Percentiles rank a stretch among this genome's conserved stretches.
Evolutionary conservation across 2,113 vertebrate genomes (phyloP).

Genomic region (Miniopterus natalensis): DNA sequence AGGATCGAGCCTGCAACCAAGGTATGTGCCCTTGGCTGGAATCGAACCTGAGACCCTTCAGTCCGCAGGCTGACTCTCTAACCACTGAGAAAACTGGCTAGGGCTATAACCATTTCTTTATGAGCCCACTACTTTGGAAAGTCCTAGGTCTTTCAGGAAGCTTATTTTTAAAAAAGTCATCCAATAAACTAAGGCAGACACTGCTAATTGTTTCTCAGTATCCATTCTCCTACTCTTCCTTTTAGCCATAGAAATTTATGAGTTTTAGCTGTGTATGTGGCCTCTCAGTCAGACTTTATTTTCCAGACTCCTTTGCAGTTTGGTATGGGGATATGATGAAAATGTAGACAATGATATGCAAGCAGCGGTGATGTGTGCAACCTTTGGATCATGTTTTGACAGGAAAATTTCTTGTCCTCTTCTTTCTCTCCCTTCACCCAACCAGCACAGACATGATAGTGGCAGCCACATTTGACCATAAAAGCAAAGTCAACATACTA

Average conservation of each 20-base stretch:
- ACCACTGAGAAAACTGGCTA: too few relatives aligned
- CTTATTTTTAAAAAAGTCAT: neutral
- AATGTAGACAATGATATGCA: constrained; percentile 35
- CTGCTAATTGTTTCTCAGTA: neutral
- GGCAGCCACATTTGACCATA: neutral
- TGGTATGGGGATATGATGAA: neutral
- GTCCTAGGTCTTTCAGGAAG: constrained; percentile 12
- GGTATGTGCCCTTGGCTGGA: too few relatives aligned
- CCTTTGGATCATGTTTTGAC: neutral
- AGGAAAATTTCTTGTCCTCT: constrained; percentile 17
- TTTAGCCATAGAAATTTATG: constrained; percentile 26
- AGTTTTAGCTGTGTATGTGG: neutral
- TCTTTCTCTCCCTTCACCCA: neutral
- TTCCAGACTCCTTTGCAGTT: neutral
- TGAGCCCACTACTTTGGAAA: neutral
- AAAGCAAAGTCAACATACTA: neutral
- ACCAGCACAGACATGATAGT: neutral
- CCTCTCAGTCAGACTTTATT: neutral
- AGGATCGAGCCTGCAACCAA: too few relatives aligned
- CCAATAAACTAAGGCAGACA: neutral
- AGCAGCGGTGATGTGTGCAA: neutral
- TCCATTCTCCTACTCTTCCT: neutral
- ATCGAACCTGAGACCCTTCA: too few relatives aligned
- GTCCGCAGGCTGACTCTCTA: too few relatives aligned
- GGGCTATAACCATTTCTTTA: neutral